Conservation (phyloP, 1,140 invertebrate species). For the Drosophila rhopaloa region DNA sequence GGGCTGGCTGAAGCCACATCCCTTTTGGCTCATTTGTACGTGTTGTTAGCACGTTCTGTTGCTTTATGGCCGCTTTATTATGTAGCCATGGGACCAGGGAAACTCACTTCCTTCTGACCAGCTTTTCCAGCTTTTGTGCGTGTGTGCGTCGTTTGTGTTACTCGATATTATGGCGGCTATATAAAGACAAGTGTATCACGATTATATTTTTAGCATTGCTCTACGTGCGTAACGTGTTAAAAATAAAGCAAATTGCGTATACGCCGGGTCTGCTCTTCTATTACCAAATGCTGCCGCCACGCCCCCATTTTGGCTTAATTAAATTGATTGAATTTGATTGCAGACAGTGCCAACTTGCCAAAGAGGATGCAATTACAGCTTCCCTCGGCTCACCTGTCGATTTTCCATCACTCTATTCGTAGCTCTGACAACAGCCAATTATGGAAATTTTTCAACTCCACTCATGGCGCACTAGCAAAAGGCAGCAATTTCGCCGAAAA, state of each 20-base stretch:
- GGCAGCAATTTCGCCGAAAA: constrained; percentile 69
- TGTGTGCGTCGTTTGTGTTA: constrained; percentile 60
- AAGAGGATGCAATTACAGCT: constrained; percentile 41
- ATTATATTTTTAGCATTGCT: constrained; percentile 77
- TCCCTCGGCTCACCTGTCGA: constrained; percentile 30
- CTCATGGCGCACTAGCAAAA: constrained; percentile 28
- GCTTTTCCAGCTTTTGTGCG: constrained; percentile 24
- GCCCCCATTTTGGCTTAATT: constrained; percentile 54
- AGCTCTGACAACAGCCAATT: constrained; percentile 48
- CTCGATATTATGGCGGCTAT: constrained; percentile 79
- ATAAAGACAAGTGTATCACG: constrained; percentile 71
- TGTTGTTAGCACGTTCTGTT: constrained; percentile 76
- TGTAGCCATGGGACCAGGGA: constrained; percentile 35
- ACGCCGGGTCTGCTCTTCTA: constrained; percentile 43
- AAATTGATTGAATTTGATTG: constrained; percentile 83
- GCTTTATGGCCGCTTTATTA: constrained; percentile 80
- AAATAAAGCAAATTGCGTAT: constrained; percentile 77
- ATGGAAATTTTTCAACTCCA: constrained; percentile 56
- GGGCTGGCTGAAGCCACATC: constrained; percentile 26
- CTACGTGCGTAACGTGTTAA: constrained; percentile 81
- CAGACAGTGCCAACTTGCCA: constrained; percentile 23
- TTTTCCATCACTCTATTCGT: constrained; percentile 5
- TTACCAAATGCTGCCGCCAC: constrained; percentile 17
- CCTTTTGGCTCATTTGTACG: constrained; percentile 80
- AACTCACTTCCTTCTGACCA: constrained; percentile 35